Evolutionary conservation across 2,113 vertebrate species (phyloP).

Genomic region (Bolborhynchus lineola): DNA sequence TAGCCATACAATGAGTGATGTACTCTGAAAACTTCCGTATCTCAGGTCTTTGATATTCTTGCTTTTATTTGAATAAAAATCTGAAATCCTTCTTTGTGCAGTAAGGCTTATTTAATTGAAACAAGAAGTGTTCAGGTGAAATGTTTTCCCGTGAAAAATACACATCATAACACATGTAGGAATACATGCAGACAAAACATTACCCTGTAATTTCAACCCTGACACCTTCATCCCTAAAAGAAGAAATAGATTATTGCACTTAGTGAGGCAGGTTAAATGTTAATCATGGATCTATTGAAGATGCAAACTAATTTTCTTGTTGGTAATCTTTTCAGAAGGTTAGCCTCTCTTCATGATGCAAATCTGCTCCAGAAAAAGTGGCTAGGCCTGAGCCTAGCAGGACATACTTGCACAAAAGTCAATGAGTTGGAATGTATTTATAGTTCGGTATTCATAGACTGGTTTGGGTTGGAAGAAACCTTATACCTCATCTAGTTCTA

Average conservation of each 20-base stretch:
- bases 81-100: conserved; percentile 62
- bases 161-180: background rate
- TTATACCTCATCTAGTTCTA: background rate
- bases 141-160: conserved; percentile 6
- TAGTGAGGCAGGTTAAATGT: background rate
- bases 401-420: background rate
- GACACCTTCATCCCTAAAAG: background rate
- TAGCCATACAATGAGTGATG: conserved; percentile 19
- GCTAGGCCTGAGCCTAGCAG: background rate
- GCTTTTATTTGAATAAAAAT: conserved; percentile 61
- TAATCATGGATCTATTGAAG: background rate
- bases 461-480: background rate
- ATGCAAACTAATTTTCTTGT: background rate
- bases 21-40: conserved; percentile 25
- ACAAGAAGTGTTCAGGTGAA: background rate
- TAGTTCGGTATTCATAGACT: background rate
- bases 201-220: background rate
- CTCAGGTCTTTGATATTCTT: conserved; percentile 49
- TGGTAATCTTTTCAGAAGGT: background rate
- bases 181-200: conserved; percentile 13
- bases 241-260: background rate
- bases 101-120: conserved; percentile 54
- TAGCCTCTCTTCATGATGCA: background rate
- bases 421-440: background rate
- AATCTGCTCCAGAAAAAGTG: background rate